Evolutionary conservation across 23 tunicate species (phyloP), one percentile per base, ranked within the genome.

Genomic region (Botrylloides violaceus): DNA sequence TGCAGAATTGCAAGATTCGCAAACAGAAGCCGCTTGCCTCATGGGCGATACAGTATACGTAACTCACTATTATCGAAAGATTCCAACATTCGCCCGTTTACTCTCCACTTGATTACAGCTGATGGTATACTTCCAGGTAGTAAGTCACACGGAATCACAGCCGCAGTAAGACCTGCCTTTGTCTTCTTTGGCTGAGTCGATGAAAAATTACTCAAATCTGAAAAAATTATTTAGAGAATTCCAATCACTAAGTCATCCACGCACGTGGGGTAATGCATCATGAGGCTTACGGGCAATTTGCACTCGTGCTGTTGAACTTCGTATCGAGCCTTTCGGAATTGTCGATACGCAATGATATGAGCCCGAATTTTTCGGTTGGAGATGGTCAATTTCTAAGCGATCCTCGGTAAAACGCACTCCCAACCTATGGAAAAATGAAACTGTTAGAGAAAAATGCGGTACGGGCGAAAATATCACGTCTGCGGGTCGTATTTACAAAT

Each of bases 81-180:
- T 15, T 43, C 15, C 53, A 43, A 43, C 53, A 43, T 9, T 18
- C 37, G 15, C 19, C 43, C 58, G 28, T 68, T 43, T 7, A 68
- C n/a, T 43, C 37, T 36, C 74, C 74, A 68, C 26, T 27, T 39
- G 25, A 43, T 28, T 2, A 9, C 9, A 68, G 74, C 58, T 25
- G 74, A 3, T 43, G 74, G 74, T 20, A 18, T 24, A 43, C 74
- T 68, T 9, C 28, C 58, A 68, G 57, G 58, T 1, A 37, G 43
- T 2, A 43, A 7, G 15, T n/a, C 25, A 68, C 74, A 68, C 0
- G 56, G 74, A 1, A 68, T 38, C 2, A 68, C 74, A 23, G 74
- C 56, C 4, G 59, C 36, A 3, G n/a, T 28, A 5, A 24, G 74
- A 37, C 47, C 47, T 21, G 58, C 23, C 1, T 36, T 39, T 26